Conservation (phyloP, 2,113 vertebrate genomes). For the Odontesthes bonariensis region DNA sequence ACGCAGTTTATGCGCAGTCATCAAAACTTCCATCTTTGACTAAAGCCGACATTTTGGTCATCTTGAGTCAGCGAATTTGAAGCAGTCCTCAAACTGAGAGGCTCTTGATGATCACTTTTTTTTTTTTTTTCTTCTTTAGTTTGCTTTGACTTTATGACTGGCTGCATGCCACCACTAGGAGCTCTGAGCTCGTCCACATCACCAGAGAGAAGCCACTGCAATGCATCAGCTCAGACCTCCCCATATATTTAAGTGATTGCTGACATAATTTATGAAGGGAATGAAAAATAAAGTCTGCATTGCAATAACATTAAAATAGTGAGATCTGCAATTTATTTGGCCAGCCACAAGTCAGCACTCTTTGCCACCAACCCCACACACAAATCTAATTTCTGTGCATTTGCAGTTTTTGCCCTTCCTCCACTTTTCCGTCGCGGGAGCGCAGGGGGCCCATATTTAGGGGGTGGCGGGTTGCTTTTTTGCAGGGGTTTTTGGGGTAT, state of each 20-base stretch:
- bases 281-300: conserved; percentile 71
- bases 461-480: conserved; percentile 28
- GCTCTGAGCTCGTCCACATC: conserved; percentile 39
- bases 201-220: conserved; percentile 54
- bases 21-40: conserved; percentile 36
- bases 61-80: conserved; percentile 64
- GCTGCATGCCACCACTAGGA: conserved; percentile 55
- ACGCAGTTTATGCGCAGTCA: conserved; percentile 44
- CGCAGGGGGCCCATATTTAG: conserved; percentile 35
- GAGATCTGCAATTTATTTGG: conserved; percentile 69
- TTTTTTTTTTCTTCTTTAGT: conserved; percentile 19
- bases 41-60: conserved; percentile 22
- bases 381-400: conserved; percentile 55
- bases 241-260: conserved; percentile 73
- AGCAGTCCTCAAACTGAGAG: conserved; percentile 48
- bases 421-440: conserved; percentile 18
- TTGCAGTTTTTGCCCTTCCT: conserved; percentile 52
- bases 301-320: conserved; percentile 58
- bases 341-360: conserved; percentile 58
- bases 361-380: conserved; percentile 1
- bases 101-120: conserved; percentile 53
- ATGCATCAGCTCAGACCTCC: conserved; percentile 41
- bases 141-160: conserved; percentile 55
- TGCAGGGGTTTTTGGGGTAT: conserved; percentile 38
- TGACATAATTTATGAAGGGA: conserved; percentile 76